phyloP scores from a whole-genome alignment of 1,140 invertebrate genomes.

The Drusus annulatus region DNA sequence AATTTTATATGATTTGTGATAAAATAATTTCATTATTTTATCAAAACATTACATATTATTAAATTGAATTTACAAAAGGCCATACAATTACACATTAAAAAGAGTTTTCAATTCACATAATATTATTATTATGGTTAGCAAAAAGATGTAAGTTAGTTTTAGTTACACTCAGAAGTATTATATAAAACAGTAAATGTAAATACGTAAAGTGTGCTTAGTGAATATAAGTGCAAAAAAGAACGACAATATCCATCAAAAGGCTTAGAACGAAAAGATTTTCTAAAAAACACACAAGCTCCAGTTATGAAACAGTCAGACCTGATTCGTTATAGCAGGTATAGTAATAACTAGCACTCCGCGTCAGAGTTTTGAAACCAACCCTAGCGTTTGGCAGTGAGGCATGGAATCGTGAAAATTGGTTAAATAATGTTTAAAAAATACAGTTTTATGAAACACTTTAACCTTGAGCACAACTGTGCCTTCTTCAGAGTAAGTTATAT shows the following conservation, averaged over 20 bases:
- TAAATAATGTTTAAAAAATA: no score
- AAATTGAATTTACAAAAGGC: neutral
- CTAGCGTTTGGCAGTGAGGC: neutral
- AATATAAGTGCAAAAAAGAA: conserved; percentile 27
- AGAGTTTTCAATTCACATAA: conserved; percentile 2
- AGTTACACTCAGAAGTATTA: conserved; percentile 13
- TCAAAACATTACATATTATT: neutral
- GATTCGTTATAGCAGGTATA: no score
- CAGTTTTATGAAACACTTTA: no score
- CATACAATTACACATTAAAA: neutral
- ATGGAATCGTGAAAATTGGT: no score
- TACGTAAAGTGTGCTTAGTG: conserved; percentile 7
- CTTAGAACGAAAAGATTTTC: neutral
- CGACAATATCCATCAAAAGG: conserved; percentile 13
- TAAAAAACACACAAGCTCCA: neutral
- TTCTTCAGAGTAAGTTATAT: neutral
- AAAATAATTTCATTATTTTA: neutral
- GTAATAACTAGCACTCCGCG: no score
- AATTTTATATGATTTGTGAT: neutral
- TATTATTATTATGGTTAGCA: neutral
- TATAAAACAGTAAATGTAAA: neutral
- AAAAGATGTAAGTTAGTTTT: neutral
- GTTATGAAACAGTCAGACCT: neutral
- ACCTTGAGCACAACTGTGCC: no score
- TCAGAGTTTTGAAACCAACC: neutral